These are phyloP conservation scores for Ganaspis sp. DNA, from an alignment of 1,140 invertebrate genomes.

Conservation along the genomic window DNA sequence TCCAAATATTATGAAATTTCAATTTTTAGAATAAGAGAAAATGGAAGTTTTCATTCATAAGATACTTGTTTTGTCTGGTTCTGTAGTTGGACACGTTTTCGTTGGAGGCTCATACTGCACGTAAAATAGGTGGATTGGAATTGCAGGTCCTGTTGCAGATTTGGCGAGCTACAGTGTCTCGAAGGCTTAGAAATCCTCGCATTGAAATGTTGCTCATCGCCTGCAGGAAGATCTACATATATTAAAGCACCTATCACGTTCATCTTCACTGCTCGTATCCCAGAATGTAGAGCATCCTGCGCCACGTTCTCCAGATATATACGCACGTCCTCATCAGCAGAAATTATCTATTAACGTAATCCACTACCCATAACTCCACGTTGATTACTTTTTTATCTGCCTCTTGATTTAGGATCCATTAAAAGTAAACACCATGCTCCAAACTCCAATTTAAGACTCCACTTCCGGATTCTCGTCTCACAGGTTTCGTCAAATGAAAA, in stretches of 20 bases:
- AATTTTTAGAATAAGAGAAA: too few species aligned
- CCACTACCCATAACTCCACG: neutral
- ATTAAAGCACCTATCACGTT: neutral
- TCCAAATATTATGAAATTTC: too few species aligned
- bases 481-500: too few species aligned
- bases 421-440: too few species aligned
- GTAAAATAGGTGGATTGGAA: slow-evolving; percentile 9
- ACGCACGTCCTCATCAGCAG: neutral
- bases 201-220: neutral
- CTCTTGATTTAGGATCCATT: neutral
- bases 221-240: neutral
- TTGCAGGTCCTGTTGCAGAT: slow-evolving; percentile 11
- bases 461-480: too few species aligned
- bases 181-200: neutral
- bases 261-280: neutral
- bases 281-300: neutral
- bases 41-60: neutral
- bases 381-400: neutral
- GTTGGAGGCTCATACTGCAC: slow-evolving; percentile 1
- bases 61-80: neutral
- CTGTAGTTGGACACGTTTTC: neutral
- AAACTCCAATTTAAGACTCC: too few species aligned
- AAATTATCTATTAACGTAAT: neutral
- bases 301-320: neutral
- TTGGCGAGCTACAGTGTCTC: neutral